Conservation (phyloP, 1,140 invertebrate species). For the Galleria mellonella region DNA sequence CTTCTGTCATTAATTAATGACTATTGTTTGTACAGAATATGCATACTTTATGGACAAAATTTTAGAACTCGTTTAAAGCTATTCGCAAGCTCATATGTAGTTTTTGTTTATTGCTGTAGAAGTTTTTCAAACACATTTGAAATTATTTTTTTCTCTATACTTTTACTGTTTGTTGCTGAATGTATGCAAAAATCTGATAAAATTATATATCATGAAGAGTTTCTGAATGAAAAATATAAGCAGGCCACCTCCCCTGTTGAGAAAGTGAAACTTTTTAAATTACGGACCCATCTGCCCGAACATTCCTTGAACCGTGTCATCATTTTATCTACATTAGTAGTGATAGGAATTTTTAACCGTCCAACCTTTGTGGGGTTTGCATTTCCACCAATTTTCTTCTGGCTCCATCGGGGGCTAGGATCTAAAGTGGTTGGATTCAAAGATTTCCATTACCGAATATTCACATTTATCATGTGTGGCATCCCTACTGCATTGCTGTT, state of each 20-base stretch:
- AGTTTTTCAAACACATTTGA: conserved; percentile 96
- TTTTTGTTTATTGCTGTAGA: conserved; percentile 86
- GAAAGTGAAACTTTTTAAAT: conserved; percentile 83
- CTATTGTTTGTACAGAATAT: conserved; percentile 87
- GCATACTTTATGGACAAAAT: conserved; percentile 82
- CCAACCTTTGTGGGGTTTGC: conserved; percentile 94
- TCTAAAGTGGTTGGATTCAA: conserved; percentile 80
- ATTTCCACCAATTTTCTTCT: conserved; percentile 89
- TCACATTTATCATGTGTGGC: conserved; percentile 78
- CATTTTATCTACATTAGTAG: conserved; percentile 80
- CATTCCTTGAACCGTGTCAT: conserved; percentile 83
- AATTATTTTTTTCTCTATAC: conserved; percentile 83
- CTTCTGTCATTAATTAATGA: conserved; percentile 88
- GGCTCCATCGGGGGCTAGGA: conserved; percentile 87
- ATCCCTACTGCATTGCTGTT: conserved; percentile 79
- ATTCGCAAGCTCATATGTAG: conserved; percentile 90
- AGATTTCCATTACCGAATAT: conserved; percentile 84
- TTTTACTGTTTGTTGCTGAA: conserved; percentile 84
- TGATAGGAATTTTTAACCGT: conserved; percentile 91
- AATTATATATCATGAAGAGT: too few species aligned
- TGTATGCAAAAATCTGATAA: conserved; percentile 86
- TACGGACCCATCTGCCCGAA: conserved; percentile 79
- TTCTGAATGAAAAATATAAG: too few species aligned
- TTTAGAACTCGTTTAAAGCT: conserved; percentile 82
- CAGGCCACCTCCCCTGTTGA: conserved; percentile 81